A percentile compares a stretch with the other conserved stretches of the same genome.
Evolutionary conservation across 2,113 vertebrate genomes (phyloP).

Genomic region (Conger conger): DNA sequence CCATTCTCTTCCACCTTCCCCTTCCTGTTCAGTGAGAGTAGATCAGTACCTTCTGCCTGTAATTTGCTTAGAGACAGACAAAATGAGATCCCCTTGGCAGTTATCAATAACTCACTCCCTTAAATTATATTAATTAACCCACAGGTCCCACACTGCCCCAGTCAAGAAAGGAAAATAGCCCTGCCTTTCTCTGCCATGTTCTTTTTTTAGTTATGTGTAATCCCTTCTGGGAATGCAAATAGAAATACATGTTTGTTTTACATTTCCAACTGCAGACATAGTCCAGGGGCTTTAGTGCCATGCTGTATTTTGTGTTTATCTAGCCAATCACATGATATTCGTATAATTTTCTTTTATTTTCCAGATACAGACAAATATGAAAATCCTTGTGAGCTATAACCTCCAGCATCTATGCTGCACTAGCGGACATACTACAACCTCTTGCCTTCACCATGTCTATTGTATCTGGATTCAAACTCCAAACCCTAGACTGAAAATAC

Average conservation of each 20-base stretch:
- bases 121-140: slow-evolving; percentile 67
- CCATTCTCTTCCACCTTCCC: too few relatives aligned
- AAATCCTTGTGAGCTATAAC: too few relatives aligned
- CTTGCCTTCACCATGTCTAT: neutral
- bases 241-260: neutral
- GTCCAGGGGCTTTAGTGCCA: neutral
- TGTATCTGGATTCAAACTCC: too few relatives aligned
- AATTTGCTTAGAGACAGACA: slow-evolving; percentile 63
- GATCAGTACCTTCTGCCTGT: slow-evolving; percentile 56
- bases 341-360: too few relatives aligned
- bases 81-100: slow-evolving; percentile 47
- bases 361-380: too few relatives aligned
- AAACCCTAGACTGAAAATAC: too few relatives aligned
- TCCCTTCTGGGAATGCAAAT: slow-evolving; percentile 38
- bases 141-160: slow-evolving; percentile 42
- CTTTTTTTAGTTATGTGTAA: slow-evolving; percentile 50
- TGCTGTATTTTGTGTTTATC: too few relatives aligned
- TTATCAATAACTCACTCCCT: slow-evolving; percentile 60
- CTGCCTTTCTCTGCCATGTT: slow-evolving; percentile 41
- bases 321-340: too few relatives aligned
- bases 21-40: slow-evolving; percentile 33
- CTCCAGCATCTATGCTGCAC: too few relatives aligned
- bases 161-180: slow-evolving; percentile 48
- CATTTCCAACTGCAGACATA: neutral
- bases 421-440: too few relatives aligned